phyloP scores from a whole-genome alignment of 2,797 vertebrate species.

The Acanthopagrus latus region DNA sequence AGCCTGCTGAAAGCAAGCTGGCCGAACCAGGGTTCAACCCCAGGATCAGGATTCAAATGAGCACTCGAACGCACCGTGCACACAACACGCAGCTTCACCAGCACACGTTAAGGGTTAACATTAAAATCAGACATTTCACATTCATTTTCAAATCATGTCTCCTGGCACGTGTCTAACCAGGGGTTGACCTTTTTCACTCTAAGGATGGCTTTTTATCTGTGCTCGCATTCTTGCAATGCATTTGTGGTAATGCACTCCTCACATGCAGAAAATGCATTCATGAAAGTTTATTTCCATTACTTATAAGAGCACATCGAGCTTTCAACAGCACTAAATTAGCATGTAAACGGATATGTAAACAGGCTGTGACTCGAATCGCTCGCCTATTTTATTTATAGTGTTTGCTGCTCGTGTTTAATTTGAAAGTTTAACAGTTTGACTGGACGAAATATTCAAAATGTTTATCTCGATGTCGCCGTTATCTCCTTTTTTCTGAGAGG shows the following conservation, averaged over 20 bases:
- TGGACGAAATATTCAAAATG: not conserved
- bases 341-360: not conserved
- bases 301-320: not conserved
- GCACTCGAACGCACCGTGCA: slow-evolving; percentile 52
- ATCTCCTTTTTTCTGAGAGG: not conserved
- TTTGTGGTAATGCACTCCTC: too few relatives aligned
- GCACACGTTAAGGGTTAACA: not conserved
- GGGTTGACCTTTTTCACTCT: too few relatives aligned
- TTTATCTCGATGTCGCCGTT: too few relatives aligned
- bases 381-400: not conserved
- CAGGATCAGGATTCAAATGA: slow-evolving; percentile 57
- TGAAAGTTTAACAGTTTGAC: not conserved
- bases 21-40: slow-evolving; percentile 53
- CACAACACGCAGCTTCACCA: slow-evolving; percentile 35
- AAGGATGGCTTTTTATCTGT: too few relatives aligned
- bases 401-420: not conserved
- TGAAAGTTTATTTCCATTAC: not conserved
- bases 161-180: too few relatives aligned
- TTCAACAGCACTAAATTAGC: slow-evolving; percentile 5
- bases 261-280: too few relatives aligned
- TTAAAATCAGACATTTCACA: slow-evolving; percentile 10
- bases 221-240: too few relatives aligned
- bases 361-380: not conserved
- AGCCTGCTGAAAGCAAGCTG: slow-evolving; percentile 77
- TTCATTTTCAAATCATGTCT: not conserved